These are phyloP conservation scores for Euschistus heros DNA, from an alignment of 1,140 invertebrate species.

Conservation along the genomic window DNA sequence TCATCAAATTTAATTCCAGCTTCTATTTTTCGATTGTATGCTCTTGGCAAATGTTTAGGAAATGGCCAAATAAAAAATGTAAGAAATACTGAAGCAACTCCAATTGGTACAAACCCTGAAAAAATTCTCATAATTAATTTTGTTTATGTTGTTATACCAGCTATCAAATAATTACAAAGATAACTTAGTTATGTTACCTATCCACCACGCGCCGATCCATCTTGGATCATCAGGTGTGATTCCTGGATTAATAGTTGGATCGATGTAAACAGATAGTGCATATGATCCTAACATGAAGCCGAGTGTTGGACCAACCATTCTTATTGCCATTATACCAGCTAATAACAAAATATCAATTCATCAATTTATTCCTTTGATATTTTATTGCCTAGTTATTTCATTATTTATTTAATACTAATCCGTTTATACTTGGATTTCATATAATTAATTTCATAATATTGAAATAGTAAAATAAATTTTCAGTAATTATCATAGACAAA, in stretches of 20 bases:
- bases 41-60: conserved; percentile 23
- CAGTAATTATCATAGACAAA: neutral
- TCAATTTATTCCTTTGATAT: too few relatives aligned
- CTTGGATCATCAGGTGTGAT: conserved; percentile 33
- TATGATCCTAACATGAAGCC: conserved; percentile 31
- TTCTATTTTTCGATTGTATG: neutral
- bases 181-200: conserved; percentile 30
- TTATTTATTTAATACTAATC: neutral
- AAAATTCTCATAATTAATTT: neutral
- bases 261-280: conserved; percentile 27
- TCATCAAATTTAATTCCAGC: neutral
- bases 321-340: conserved; percentile 32
- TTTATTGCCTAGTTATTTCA: neutral
- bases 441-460: neutral
- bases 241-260: conserved; percentile 25
- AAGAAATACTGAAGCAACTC: conserved; percentile 20
- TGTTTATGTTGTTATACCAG: neutral
- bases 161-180: neutral
- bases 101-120: conserved; percentile 30
- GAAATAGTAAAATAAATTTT: neutral
- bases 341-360: neutral
- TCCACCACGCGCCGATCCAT: conserved; percentile 39
- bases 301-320: conserved; percentile 35
- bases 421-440: neutral
- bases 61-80: conserved; percentile 27